These are phyloP conservation scores for Cyanoderma ruficeps DNA, from an alignment of 2,113 vertebrate species.

Conservation along the genomic window DNA sequence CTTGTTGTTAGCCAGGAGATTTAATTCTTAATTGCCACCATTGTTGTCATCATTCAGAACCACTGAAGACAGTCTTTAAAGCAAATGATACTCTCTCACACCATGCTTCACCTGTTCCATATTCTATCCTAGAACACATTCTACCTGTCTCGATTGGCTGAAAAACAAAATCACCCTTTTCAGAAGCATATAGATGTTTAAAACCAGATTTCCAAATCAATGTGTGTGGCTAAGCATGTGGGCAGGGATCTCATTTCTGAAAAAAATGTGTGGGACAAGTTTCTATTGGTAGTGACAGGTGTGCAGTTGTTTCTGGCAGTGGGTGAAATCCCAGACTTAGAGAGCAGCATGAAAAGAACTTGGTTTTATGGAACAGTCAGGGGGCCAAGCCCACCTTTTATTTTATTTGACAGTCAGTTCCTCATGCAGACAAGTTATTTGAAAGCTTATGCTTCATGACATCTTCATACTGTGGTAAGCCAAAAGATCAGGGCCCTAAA, in stretches of 20 bases:
- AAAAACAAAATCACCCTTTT: neutral
- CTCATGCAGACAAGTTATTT: neutral
- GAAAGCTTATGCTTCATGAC: neutral
- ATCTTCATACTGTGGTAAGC: neutral
- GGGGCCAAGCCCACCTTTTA: neutral
- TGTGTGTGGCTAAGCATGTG: neutral
- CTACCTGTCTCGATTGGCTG: neutral
- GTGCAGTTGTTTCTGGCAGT: neutral
- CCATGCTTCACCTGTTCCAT: neutral
- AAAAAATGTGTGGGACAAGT: neutral
- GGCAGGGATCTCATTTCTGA: neutral
- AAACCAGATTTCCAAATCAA: neutral
- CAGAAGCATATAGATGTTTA: neutral
- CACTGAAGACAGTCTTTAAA: neutral
- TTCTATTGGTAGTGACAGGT: neutral
- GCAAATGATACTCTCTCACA: neutral
- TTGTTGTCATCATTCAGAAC: neutral
- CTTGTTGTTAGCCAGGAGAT: neutral
- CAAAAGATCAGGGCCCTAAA: neutral
- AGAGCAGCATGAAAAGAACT: neutral
- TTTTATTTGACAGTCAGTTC: neutral
- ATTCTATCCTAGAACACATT: neutral
- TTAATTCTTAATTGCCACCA: neutral
- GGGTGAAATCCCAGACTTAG: neutral
- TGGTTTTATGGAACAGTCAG: neutral